Evolutionary conservation across 2,888 invertebrate genomes (phyloP), one percentile per base, ranked within the genome.

Genomic region (Perdita meconis): DNA sequence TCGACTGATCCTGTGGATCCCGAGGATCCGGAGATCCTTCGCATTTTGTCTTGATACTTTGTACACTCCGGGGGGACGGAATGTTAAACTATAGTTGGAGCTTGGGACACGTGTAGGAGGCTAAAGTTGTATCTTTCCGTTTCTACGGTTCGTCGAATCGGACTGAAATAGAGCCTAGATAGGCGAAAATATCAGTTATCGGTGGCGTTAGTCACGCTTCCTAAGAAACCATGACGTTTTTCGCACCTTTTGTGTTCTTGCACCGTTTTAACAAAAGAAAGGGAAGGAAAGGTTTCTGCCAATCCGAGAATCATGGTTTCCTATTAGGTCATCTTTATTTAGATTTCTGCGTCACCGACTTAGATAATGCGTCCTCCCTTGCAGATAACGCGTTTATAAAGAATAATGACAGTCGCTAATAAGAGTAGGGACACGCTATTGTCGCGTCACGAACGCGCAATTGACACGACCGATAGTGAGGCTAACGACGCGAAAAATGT

Each of bases 291-390:
- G 16, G 1, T 19, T 19, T 10, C 22, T 2, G 47, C 12, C 10
- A 19, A 51, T n/a, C 24, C n/a, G 12, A 4, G 51, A 26, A 26
- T 13, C 8, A 51, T n/a, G 51, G 1, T 30, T 51, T 51, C 26
- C n/a, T 6, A 12, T 53, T 16, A 3, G 4, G n/a, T 16, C 19
- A 1, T n/a, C 13, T 30, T 34, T 24, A 16, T 47, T 13, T 24
- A 38, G 0, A 13, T 10, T 34, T 30, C 0, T 53, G 8, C 53
- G 47, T 60, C 53, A 74, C n/a, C 10, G 22, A 4, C 30, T 1
- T 12, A 55, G 75, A 74, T 74, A 75, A 60, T 19, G 19, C 16
- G 34, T 3, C 53, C 13, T 2, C 12, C 1, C 3, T n/a, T 26
- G 42, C 13, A 73, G 42, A 57, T 72, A 56, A 26, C n/a, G 10